A percentile compares a stretch with the other conserved stretches of the same genome.
Conservation (phyloP, 2,888 invertebrate genomes). For the Eueremaeus valkanovi region DNA sequence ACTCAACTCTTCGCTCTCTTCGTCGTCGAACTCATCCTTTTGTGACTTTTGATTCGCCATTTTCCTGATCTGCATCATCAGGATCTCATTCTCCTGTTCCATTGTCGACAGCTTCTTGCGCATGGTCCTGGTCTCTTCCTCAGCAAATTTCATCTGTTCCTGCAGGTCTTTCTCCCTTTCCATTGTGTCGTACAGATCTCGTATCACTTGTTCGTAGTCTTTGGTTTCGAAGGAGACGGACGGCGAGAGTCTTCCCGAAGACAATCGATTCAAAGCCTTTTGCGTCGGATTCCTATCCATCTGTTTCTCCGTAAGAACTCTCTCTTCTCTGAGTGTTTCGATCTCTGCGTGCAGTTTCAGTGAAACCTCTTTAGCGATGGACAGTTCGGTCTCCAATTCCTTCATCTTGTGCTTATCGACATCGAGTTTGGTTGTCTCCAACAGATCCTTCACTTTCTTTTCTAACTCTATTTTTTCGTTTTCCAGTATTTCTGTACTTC, state of each 20-base stretch:
- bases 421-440: constrained; percentile 57
- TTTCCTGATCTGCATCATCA: constrained; percentile 92
- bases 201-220: constrained; percentile 61
- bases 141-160: constrained; percentile 85
- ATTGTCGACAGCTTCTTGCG: constrained; percentile 84
- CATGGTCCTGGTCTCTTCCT: constrained; percentile 80
- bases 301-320: constrained; percentile 50
- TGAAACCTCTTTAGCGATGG: constrained; percentile 68
- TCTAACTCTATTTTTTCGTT: constrained; percentile 60
- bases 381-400: constrained; percentile 78
- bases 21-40: constrained; percentile 50
- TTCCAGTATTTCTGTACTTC: constrained; percentile 64
- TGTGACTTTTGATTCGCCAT: constrained; percentile 67
- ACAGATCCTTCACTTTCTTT: constrained; percentile 51
- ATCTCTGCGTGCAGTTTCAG: constrained; percentile 64
- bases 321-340: constrained; percentile 63
- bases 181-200: constrained; percentile 83
- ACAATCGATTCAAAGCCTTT: constrained; percentile 15
- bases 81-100: constrained; percentile 94
- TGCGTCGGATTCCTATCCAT: constrained; percentile 9
- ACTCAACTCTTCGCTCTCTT: constrained; percentile 64
- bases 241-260: constrained; percentile 33
- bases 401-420: constrained; percentile 62
- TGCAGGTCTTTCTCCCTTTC: constrained; percentile 89
- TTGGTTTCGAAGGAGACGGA: constrained; percentile 42